Conservation (phyloP, 2,888 invertebrate species). For the Acanthococcus lagerstroemiae region DNA sequence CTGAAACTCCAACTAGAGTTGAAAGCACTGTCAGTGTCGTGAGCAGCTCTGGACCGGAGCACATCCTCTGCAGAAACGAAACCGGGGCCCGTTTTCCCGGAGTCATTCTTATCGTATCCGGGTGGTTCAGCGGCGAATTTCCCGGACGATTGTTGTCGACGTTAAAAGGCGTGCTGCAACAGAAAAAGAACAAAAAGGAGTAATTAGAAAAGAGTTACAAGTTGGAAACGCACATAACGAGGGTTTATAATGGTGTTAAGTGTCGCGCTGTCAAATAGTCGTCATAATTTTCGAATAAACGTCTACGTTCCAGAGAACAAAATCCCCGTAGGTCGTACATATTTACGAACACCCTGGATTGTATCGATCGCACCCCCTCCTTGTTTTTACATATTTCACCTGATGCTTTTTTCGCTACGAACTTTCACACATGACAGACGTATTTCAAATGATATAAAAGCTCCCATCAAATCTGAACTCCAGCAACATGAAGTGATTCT, state of each 20-base stretch:
- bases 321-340: too few species aligned
- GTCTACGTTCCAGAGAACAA: too few species aligned
- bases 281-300: neutral
- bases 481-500: too few species aligned
- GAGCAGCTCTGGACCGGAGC: constrained; percentile 19
- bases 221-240: too few species aligned
- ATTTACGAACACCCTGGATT: neutral
- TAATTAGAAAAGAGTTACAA: too few species aligned
- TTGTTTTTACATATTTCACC: neutral
- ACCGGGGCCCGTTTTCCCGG: constrained; percentile 7
- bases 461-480: too few species aligned
- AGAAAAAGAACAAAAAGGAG: neutral
- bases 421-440: too few species aligned
- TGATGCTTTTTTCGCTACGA: neutral
- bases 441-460: too few species aligned
- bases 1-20: constrained; percentile 7
- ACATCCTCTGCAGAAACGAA: constrained; percentile 5
- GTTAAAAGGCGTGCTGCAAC: constrained; percentile 27
- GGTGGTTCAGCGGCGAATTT: constrained; percentile 8
- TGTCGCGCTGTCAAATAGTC: neutral
- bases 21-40: constrained; percentile 22
- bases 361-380: neutral
- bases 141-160: neutral
- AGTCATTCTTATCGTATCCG: constrained; percentile 6
- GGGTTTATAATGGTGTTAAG: too few species aligned